Conservation (phyloP, 2,797 vertebrate genomes). For the Myotis vivesi region DNA sequence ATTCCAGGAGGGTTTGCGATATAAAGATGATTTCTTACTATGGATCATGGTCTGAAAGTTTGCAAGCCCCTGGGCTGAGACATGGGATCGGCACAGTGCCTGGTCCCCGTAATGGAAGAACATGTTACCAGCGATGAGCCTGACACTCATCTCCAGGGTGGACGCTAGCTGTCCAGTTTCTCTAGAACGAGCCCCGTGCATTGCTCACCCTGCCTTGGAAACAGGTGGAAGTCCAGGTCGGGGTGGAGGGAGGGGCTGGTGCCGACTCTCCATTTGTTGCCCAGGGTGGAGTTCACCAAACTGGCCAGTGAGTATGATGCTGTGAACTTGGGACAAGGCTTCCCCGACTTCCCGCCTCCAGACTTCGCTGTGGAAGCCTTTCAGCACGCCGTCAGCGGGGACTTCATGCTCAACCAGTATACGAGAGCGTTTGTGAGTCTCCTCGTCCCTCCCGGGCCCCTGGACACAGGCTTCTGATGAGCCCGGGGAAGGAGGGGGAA, state of each 20-base stretch:
- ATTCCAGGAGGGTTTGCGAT: background rate
- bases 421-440: constrained; percentile 92
- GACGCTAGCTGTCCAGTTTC: background rate
- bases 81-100: accelerated
- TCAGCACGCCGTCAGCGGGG: constrained; percentile 80
- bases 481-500: background rate
- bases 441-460: background rate
- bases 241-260: accelerated
- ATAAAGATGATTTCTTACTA: background rate
- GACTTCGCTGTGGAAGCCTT: constrained; percentile 90
- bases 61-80: background rate
- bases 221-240: background rate
- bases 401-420: constrained; percentile 92
- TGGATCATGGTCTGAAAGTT: background rate
- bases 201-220: background rate
- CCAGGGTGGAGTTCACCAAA: constrained; percentile 91
- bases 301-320: constrained; percentile 87
- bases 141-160: background rate
- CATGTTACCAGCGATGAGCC: too few species aligned
- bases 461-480: background rate
- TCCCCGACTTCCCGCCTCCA: constrained; percentile 93
- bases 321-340: constrained; percentile 96
- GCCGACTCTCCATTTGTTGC: accelerated
- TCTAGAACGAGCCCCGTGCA: background rate
- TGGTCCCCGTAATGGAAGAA: background rate